These are phyloP conservation scores for Shinisaurus crocodilurus DNA, from an alignment of 2,113 vertebrate genomes.

Conservation along the genomic window DNA sequence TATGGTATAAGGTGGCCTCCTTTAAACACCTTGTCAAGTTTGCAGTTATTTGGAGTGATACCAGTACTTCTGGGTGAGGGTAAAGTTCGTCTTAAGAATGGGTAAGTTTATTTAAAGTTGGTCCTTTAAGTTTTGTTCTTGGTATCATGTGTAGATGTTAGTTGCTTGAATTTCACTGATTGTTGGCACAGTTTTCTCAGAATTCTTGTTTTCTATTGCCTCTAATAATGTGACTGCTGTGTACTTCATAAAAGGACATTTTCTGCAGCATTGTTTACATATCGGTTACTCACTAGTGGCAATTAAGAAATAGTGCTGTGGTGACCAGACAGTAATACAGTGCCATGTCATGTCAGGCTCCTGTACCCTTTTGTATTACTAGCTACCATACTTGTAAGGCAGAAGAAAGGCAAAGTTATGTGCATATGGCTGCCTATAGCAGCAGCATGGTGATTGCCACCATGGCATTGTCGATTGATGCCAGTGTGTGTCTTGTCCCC, in stretches of 20 bases:
- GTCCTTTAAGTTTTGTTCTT: not conserved
- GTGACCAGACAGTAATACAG: not conserved
- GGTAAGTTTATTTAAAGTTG: slow-evolving; percentile 64
- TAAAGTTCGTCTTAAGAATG: slow-evolving; percentile 39
- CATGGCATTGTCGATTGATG: not conserved
- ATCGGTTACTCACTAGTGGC: not conserved
- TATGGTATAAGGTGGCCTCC: slow-evolving; percentile 71
- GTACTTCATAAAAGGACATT: not conserved
- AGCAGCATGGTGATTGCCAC: not conserved
- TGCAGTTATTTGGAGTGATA: slow-evolving; percentile 83
- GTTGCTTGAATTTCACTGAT: not conserved
- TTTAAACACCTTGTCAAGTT: slow-evolving; percentile 72
- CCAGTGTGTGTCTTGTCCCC: not conserved
- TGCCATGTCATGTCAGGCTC: not conserved
- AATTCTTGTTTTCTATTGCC: not conserved
- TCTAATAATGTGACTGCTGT: not conserved
- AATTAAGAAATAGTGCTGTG: not conserved
- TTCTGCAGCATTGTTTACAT: not conserved
- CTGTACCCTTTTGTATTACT: not conserved
- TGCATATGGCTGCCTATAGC: not conserved
- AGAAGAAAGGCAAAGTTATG: not conserved
- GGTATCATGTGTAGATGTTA: not conserved
- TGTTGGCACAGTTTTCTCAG: not conserved
- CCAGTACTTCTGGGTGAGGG: slow-evolving; percentile 73
- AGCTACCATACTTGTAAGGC: not conserved